phyloP scores from a whole-genome alignment of 2,888 invertebrate species.

The Hylaea fasciaria region DNA sequence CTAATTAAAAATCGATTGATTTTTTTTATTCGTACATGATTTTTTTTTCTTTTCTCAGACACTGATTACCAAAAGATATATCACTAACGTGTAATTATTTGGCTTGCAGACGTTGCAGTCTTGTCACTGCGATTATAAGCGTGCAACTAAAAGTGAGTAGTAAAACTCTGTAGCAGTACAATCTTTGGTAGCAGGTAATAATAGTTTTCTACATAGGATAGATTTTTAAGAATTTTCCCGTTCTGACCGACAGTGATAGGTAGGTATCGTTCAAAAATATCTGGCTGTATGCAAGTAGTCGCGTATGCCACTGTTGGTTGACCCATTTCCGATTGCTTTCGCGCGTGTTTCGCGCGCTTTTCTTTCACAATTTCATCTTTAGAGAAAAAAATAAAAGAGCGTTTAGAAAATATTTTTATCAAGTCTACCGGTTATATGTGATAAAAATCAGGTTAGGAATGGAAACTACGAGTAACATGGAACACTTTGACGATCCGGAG shows the following conservation, averaged over 20 bases:
- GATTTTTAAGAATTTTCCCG: too few relatives aligned
- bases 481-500: slow-evolving; percentile 57
- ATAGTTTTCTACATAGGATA: neutral
- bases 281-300: slow-evolving; percentile 36
- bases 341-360: too few relatives aligned
- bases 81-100: neutral
- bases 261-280: slow-evolving; percentile 44
- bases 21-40: slow-evolving; percentile 13
- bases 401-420: neutral
- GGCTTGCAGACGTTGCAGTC: neutral
- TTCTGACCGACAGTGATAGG: too few relatives aligned
- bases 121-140: neutral
- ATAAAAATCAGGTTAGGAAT: neutral
- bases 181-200: neutral
- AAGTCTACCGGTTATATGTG: neutral
- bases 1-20: slow-evolving; percentile 59
- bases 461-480: slow-evolving; percentile 44
- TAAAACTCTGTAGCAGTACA: too few relatives aligned
- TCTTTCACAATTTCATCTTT: too few relatives aligned
- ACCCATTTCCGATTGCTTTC: slow-evolving; percentile 54
- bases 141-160: slow-evolving; percentile 1
- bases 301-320: slow-evolving; percentile 31
- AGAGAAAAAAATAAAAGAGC: neutral
- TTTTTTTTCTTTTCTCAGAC: neutral
- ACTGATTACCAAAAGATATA: slow-evolving; percentile 5